Evolutionary conservation across 2,797 vertebrate genomes (phyloP).

Genomic region (Podarcis siculus): DNA sequence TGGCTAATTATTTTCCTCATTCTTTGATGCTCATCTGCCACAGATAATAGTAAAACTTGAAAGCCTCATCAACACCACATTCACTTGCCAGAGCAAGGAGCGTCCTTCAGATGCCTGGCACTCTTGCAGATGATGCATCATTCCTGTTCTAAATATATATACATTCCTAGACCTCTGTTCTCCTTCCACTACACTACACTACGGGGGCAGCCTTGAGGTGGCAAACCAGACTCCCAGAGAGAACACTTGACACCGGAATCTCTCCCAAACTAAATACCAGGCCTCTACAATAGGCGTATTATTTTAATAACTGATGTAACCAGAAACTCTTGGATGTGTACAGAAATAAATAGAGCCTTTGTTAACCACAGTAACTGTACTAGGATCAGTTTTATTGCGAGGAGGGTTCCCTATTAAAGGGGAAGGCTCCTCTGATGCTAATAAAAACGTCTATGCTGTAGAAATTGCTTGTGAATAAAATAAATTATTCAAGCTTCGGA

Average conservation of each 20-base stretch:
- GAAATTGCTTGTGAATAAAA: constrained; percentile 62
- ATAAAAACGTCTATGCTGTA: constrained; percentile 33
- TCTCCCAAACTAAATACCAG: background rate
- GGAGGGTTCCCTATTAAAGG: background rate
- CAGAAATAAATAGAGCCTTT: constrained; percentile 17
- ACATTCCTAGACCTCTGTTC: too few relatives aligned
- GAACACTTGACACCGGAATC: background rate
- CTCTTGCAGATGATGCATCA: too few relatives aligned
- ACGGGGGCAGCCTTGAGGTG: background rate
- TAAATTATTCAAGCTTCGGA: constrained; percentile 60
- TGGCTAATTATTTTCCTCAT: too few relatives aligned
- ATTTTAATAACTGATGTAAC: constrained; percentile 40
- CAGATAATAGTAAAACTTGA: too few relatives aligned
- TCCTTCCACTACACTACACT: too few relatives aligned
- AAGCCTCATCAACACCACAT: too few relatives aligned
- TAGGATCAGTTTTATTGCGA: constrained; percentile 12
- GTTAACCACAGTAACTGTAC: constrained; percentile 32
- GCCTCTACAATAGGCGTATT: constrained; percentile 7
- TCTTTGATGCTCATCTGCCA: too few relatives aligned
- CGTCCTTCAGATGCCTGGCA: too few relatives aligned
- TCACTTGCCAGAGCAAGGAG: too few relatives aligned
- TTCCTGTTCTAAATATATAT: too few relatives aligned
- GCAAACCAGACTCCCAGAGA: background rate
- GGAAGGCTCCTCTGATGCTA: constrained; percentile 28
- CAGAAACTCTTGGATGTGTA: constrained; percentile 32